Base-by-base conservation (phyloP, 2,888 invertebrate species). In the Oxycera nigricornis region DNA sequence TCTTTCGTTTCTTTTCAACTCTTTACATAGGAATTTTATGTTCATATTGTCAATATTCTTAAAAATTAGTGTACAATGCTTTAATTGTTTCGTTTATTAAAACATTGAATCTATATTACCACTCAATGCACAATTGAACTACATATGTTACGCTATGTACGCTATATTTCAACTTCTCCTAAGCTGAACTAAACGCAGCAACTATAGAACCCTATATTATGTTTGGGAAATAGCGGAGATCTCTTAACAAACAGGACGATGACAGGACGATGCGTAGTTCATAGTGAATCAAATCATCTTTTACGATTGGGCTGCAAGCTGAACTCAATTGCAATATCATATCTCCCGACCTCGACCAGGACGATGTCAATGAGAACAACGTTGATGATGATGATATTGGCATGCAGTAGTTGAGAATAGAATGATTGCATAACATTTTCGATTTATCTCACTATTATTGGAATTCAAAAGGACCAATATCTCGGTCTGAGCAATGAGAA, bases 51-150 rank as follows among this genome's bases (percentile, higher is more conserved):
- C n/a, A n/a, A n/a, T n/a, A n/a, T n/a, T n/a, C n/a, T n/a, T n/a
- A n/a, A n/a, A n/a, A n/a, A n/a, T n/a, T n/a, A n/a, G n/a, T n/a
- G n/a, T n/a, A n/a, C n/a, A n/a, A n/a, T n/a, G n/a, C 17, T 39
- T 68, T 68, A 52, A 68, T 68, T 68, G 68, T 52, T 68, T 68
- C 50, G 50, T 46, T 50, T 68, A 68, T 68, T 68, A 50, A 68
- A 68, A 68, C 30, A 26, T 68, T 17, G 22, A 68, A 52, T 68
- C 68, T 52, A 68, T 68, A 68, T 52, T 68, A 52, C 52, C 68
- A 68, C 50, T 68, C 50, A 52, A 68, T 20, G 20, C 26, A n/a
- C n/a, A 50, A 30, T n/a, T 68, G 68, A 50, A 68, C 52, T 62
- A 39, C n/a, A 35, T 39, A 7, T 9, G 30, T n/a, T n/a, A n/a